Base-by-base conservation (phyloP, 2,888 invertebrate species). In the Vesta saturnalis region DNA sequence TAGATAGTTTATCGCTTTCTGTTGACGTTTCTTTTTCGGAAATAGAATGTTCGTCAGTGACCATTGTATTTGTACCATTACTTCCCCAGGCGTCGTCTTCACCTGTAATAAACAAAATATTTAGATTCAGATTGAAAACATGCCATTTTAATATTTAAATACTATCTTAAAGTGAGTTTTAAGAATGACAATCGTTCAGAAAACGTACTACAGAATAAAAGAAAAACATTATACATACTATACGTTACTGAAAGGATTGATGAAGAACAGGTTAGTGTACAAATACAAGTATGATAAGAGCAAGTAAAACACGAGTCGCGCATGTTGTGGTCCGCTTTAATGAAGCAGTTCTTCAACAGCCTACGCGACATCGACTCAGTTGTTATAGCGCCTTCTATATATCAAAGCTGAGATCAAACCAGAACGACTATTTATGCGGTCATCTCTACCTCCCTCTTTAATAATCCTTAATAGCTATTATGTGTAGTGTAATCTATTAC, bases 41-140 rank as follows among this genome's bases (percentile, higher is more conserved):
- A 23, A 81, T 80, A 56, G 80, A 78, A 56, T 60, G 64, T 56
- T 75, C 73, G 35, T 74, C 77, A 47, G 76, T 74, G 55, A 77
- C 76, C 68, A 86, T 87, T 80, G 86, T 85, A 82, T 88, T 88
- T 83, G 85, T 86, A 83, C 88, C 88, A 85, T 79, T 80, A 72
- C 77, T 80, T 67, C 79, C 86, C 89, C 89, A 89, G 87, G 88
- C 88, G 86, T 89, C 89, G 85, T 87, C 88, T 84, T 89, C 89
- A 85, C 89, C 89, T 89, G 87, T 67, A 88, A 88, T 78, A 74
- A 80, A 70, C 66, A 39, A 55, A 14, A 62, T 65, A 59, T 62
- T 67, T 64, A 68, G 60, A 64, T 60, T 39, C 8, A 55, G 14
- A 22, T 35, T 60, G 47, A 22, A 54, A 43, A 43, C 54, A 22